Percentiles rank a stretch among this genome's conserved stretches.
These are phyloP conservation scores for Ptyas mucosa DNA, from an alignment of 2,113 vertebrate genomes.

Conservation along the genomic window DNA sequence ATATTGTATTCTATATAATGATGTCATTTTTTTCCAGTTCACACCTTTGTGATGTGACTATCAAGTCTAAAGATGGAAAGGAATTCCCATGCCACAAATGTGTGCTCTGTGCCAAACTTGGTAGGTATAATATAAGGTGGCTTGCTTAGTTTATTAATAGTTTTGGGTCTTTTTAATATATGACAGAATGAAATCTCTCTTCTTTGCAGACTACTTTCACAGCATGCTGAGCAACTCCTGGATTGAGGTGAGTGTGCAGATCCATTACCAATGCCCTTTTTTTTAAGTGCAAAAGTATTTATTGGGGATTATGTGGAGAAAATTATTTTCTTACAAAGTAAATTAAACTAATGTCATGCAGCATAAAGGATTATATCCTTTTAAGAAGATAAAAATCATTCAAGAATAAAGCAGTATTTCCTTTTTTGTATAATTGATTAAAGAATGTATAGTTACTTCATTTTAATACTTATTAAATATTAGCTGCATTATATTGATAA, in stretches of 20 bases:
- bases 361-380: background rate
- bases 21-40: conserved; percentile 69
- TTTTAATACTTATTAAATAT: background rate
- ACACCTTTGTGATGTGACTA: conserved; percentile 87
- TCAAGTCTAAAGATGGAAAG: conserved; percentile 91
- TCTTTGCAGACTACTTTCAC: conserved; percentile 90
- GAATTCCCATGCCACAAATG: conserved; percentile 95
- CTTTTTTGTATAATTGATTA: background rate
- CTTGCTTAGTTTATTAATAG: conserved; percentile 8
- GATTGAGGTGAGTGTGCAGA: conserved; percentile 85
- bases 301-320: background rate
- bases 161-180: conserved; percentile 29
- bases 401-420: background rate
- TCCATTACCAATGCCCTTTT: background rate
- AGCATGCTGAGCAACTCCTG: conserved; percentile 96
- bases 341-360: background rate
- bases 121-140: conserved; percentile 67
- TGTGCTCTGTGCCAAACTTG: conserved; percentile 93
- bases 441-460: background rate
- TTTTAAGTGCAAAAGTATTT: background rate
- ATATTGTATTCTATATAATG: background rate
- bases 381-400: background rate
- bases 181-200: conserved; percentile 49
- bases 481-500: background rate
- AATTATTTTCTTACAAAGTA: background rate